phyloP scores from a whole-genome alignment of 2,113 vertebrate genomes.

The Neodon shergylaensis region DNA sequence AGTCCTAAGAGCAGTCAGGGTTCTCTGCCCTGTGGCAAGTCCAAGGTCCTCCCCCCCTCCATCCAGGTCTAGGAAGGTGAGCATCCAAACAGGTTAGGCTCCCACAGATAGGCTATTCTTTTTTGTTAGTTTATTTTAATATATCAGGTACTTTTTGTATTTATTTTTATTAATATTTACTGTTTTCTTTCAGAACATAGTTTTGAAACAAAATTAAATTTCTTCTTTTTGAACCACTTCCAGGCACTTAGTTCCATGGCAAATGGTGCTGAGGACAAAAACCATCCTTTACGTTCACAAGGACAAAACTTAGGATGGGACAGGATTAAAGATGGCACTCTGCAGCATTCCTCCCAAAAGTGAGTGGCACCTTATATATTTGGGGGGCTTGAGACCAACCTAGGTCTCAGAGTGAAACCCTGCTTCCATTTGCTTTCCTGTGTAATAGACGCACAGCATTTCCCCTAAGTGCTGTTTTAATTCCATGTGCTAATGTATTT shows the following conservation, averaged over 20 bases:
- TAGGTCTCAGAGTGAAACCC: not conserved
- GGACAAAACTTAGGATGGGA: constrained; percentile 57
- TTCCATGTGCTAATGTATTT: not conserved
- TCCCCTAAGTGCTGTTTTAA: not conserved
- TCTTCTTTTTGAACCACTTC: constrained; percentile 71
- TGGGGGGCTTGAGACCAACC: not conserved
- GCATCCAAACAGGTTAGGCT: too few species aligned
- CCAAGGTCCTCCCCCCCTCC: too few species aligned
- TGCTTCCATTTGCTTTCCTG: not conserved
- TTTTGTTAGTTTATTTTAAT: not conserved
- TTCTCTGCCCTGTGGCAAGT: too few species aligned
- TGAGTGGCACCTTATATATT: constrained; percentile 64
- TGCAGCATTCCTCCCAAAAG: constrained; percentile 83
- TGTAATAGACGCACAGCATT: not conserved
- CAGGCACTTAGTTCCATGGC: constrained; percentile 52
- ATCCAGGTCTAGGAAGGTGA: too few species aligned
- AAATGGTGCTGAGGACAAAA: constrained; percentile 72
- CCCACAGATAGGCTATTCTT: not conserved
- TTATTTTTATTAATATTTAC: constrained; percentile 26
- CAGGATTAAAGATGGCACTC: not conserved
- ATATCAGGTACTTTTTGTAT: not conserved
- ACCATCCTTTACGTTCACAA: constrained; percentile 60
- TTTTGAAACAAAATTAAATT: constrained; percentile 51
- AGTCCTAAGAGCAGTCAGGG: too few species aligned
- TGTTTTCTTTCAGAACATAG: not conserved